phyloP scores from a whole-genome alignment of 1,140 invertebrate genomes.

The Ridgeia piscesae region DNA sequence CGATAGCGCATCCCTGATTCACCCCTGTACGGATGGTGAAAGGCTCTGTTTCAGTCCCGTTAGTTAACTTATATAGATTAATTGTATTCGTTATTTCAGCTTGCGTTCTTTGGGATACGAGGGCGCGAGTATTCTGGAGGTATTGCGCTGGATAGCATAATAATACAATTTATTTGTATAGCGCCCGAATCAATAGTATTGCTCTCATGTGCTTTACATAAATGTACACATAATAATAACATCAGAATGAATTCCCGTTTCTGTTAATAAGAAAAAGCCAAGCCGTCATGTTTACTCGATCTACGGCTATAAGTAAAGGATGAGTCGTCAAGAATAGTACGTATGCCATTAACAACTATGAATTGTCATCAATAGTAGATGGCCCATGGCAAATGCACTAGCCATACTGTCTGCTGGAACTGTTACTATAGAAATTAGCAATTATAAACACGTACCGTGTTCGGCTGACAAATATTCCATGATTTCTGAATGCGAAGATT shows the following conservation, averaged over 20 bases:
- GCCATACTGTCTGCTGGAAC: no score
- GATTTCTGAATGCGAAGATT: no score
- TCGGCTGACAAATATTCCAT: no score
- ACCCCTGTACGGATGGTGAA: no score
- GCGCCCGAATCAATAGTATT: no score
- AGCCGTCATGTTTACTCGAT: not conserved
- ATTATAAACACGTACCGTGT: no score
- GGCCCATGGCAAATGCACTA: not conserved
- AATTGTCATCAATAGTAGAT: not conserved
- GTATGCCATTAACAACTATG: not conserved
- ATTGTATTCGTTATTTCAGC: not conserved
- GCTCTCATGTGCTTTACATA: no score
- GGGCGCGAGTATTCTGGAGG: slow-evolving; percentile 17
- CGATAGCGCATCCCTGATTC: no score
- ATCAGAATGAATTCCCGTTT: slow-evolving; percentile 26
- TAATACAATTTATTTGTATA: no score
- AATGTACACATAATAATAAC: no score
- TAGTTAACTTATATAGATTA: not conserved
- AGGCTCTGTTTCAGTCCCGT: no score
- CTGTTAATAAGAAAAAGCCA: not conserved
- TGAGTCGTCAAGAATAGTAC: not conserved
- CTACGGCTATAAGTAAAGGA: not conserved
- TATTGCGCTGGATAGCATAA: slow-evolving; percentile 17
- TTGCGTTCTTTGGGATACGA: slow-evolving; percentile 17
- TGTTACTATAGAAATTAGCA: no score